Base-by-base conservation (phyloP, 2,797 vertebrate genomes). In the Pogonophryne albipinna region DNA sequence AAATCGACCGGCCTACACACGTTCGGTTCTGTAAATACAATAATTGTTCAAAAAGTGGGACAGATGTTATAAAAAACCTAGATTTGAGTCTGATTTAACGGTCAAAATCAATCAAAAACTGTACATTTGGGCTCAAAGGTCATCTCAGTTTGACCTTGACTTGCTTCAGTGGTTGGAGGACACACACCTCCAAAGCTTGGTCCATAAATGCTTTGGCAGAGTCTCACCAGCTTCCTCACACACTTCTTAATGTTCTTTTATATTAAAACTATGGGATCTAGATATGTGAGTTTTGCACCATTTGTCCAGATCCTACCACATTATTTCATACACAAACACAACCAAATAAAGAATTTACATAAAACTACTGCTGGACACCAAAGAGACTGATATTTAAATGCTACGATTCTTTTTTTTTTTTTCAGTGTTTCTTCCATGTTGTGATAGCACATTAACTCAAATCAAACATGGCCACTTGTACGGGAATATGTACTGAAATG, bases 361-460 rank as follows among this genome's bases (percentile, higher is more conserved):
- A 74, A 86, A 92, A 76, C 87, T 92, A 92, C 89, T 7, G 79
- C 90, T 87, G 87, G 87, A 93, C 92, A 89, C 76, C 87, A 89
- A 91, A 92, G 81, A 90, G 80, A 89, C 85, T 84, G 85, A 93
- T 89, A 91, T 86, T 91, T 79, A 88, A 85, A 92, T 83, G 88
- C 86, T 90, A 91, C 90, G 2, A 86, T 87, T 87, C 71, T 79
- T 86, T 61, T 85, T 76, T 86, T 86, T 27, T 75, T 57, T 27
- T 57, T 83, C 68, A 66, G 70, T 70, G 73, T 86, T 87, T 85
- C 74, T 79, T 85, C 57, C 80, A 31, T 81, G 66, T 61, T 23
- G 79, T 88, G 87, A 91, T 53, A 87, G 79, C 84, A 90, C 89
- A 83, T 85, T 9, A 91, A 88, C 86, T 87, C 82, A 91, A 88